These are phyloP conservation scores for Ectropis grisescens DNA, from an alignment of 1,140 invertebrate species.

Conservation along the genomic window DNA sequence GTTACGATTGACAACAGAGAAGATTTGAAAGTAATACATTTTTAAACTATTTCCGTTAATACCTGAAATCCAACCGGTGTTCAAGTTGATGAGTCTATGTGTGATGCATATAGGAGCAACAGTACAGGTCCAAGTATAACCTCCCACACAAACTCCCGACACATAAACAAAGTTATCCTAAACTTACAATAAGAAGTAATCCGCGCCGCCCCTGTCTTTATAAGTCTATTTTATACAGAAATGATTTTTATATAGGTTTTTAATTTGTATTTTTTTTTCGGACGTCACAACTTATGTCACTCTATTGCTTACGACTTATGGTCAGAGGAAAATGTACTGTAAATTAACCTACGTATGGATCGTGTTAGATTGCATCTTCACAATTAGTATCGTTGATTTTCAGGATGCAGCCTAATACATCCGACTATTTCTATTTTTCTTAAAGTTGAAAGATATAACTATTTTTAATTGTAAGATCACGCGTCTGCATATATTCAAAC, in stretches of 20 bases:
- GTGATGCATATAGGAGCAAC: no score
- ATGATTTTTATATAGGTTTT: conserved; percentile 54
- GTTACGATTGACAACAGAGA: no score
- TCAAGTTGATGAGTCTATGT: no score
- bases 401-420: conserved; percentile 18
- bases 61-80: no score
- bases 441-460: conserved; percentile 17
- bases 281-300: conserved; percentile 54
- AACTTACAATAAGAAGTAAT: conserved; percentile 23
- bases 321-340: conserved; percentile 42
- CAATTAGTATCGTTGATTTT: no score
- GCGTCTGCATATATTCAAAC: no score
- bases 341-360: conserved; percentile 34
- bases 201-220: conserved; percentile 37
- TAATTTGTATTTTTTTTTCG: conserved; percentile 54
- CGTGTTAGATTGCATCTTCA: conserved; percentile 17
- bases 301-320: conserved; percentile 33
- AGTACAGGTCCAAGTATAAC: no score
- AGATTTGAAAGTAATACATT: no score
- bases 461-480: no score
- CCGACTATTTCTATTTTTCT: conserved; percentile 27
- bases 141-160: no score
- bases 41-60: no score
- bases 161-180: conserved; percentile 23
- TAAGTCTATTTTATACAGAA: conserved; percentile 53